Conservation (phyloP, 2,113 vertebrate genomes). For the Hyperopisus bebe region DNA sequence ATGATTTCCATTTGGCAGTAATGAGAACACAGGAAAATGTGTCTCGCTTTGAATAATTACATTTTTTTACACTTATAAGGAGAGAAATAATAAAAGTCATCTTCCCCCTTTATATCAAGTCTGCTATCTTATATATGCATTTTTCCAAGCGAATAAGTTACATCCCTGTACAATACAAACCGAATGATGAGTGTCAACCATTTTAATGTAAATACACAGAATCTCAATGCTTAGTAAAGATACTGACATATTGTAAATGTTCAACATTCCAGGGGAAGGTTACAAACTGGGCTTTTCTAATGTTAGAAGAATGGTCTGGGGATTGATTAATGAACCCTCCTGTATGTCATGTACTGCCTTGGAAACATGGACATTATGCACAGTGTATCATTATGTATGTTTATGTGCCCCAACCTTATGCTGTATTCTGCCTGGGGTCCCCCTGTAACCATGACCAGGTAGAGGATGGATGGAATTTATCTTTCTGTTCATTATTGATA, state of each 20-base stretch:
- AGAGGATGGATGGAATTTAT: background rate
- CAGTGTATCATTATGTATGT: background rate
- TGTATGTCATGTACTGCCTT: background rate
- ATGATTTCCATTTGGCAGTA: slow-evolving; percentile 47
- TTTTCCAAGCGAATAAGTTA: background rate
- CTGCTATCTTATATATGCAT: background rate
- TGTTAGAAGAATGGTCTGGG: background rate
- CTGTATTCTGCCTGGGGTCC: background rate
- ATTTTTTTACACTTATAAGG: background rate
- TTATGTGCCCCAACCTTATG: background rate
- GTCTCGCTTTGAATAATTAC: slow-evolving; percentile 24
- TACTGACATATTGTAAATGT: background rate
- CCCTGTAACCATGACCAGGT: background rate
- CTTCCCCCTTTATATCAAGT: background rate
- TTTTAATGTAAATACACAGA: background rate
- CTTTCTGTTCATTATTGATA: background rate
- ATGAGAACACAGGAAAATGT: slow-evolving; percentile 47
- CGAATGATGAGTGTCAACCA: background rate
- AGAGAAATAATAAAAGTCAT: background rate
- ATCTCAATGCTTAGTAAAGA: slow-evolving; percentile 5
- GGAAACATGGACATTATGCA: background rate
- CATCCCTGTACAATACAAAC: background rate
- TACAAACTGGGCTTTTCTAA: background rate
- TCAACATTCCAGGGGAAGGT: background rate
- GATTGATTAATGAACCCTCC: background rate